These are phyloP conservation scores for Synanthedon formicaeformis DNA, from an alignment of 2,888 invertebrate species.

Conservation along the genomic window DNA sequence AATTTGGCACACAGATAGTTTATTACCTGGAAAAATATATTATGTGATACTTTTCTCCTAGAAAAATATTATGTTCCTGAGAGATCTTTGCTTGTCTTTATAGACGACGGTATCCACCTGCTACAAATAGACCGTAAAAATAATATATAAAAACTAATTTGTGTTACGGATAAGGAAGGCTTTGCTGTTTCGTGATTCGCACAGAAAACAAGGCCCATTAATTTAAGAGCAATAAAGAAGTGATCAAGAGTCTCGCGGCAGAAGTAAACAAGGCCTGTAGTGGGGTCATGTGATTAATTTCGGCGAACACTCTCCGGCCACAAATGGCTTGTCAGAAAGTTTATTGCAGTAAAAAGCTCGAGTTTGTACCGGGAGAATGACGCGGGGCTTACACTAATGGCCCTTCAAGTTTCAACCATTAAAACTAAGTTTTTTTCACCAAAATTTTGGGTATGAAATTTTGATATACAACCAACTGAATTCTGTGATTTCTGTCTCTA, in stretches of 20 bases:
- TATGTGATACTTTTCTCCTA: too few relatives aligned
- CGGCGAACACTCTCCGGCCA: constrained; percentile 51
- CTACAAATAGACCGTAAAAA: too few relatives aligned
- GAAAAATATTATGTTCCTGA: too few relatives aligned
- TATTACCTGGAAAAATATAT: too few relatives aligned
- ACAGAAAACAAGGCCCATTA: not conserved
- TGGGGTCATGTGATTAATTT: constrained; percentile 55
- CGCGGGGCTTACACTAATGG: constrained; percentile 55
- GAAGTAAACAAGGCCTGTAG: constrained; percentile 38
- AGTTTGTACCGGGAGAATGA: constrained; percentile 51
- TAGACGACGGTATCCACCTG: too few relatives aligned
- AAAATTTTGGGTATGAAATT: constrained; percentile 22
- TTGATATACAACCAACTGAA: constrained; percentile 2
- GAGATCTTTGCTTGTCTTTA: too few relatives aligned
- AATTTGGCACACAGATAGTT: too few relatives aligned
- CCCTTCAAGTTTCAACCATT: constrained; percentile 49
- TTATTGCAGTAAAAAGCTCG: constrained; percentile 62
- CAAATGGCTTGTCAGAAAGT: constrained; percentile 63
- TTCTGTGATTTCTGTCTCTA: constrained; percentile 2
- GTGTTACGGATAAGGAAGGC: not conserved
- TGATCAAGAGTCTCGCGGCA: constrained; percentile 33
- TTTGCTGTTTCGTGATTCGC: too few relatives aligned
- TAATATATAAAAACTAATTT: constrained; percentile 1
- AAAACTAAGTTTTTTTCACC: constrained; percentile 35
- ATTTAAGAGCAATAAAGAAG: constrained; percentile 31